These are phyloP conservation scores for Strigamia transsilvanica DNA, from an alignment of 2,888 invertebrate species.

Conservation along the genomic window DNA sequence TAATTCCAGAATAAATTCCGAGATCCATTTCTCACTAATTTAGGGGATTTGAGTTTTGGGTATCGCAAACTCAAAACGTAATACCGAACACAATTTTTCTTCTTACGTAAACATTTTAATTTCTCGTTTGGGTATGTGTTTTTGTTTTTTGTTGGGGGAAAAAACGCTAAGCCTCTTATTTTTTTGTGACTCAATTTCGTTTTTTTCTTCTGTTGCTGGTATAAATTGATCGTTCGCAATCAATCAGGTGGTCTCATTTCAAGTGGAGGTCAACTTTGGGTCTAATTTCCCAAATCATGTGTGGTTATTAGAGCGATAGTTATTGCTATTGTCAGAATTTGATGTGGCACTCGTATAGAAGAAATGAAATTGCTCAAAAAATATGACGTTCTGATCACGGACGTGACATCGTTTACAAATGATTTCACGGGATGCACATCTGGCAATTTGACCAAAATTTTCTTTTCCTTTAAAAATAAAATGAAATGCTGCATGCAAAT, in stretches of 20 bases:
- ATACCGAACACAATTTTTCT: too few relatives aligned
- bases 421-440: conserved; percentile 20
- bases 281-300: conserved; percentile 37
- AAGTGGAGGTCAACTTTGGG: conserved; percentile 25
- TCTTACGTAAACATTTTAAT: too few relatives aligned
- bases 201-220: not conserved
- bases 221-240: conserved; percentile 39
- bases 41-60: too few relatives aligned
- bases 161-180: too few relatives aligned
- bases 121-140: too few relatives aligned
- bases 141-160: too few relatives aligned
- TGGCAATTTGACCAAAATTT: not conserved
- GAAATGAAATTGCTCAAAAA: conserved; percentile 41
- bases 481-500: too few relatives aligned
- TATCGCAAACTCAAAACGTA: too few relatives aligned
- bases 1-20: too few relatives aligned
- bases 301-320: conserved; percentile 32
- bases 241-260: conserved; percentile 32
- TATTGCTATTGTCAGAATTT: conserved; percentile 31
- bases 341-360: conserved; percentile 14
- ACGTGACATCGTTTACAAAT: conserved; percentile 27
- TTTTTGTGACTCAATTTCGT: not conserved
- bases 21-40: too few relatives aligned
- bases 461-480: not conserved
- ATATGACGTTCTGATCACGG: not conserved